Base-by-base conservation (phyloP, 2,888 invertebrate species). In the Diarsia mendica region DNA sequence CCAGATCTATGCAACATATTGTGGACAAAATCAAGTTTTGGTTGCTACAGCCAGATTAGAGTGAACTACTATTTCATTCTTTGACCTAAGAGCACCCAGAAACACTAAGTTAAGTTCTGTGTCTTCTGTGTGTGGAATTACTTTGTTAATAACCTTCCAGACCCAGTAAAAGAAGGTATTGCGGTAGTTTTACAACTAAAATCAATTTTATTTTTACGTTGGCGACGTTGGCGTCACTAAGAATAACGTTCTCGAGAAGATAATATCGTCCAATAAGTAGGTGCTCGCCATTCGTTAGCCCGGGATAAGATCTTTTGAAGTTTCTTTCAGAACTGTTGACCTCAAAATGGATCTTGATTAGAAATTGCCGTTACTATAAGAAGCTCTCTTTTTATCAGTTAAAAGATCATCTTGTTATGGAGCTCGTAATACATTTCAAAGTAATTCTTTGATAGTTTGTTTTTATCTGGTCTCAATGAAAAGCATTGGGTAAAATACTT, bases 281-380 rank as follows among this genome's bases (percentile, higher is more conserved):
- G 78, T 75, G 78, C 82, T 84, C 73, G 64, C 67, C 66, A 72
- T 72, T 75, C 67, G 53, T 77, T 76, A 67, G 58, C 51, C 64
- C 20, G 23, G 73, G 79, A 88, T 89, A 82, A 67, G 68, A 87
- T 87, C 83, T 79, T 74, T 63, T 70, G 64, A 72, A 83, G 60
- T 79, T 85, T 78, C 82, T 84, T 87, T 82, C 74, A 79, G 72
- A 87, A 83, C 78, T 79, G 83, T 84, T 85, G 85, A 86, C 87
- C 89, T 89, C 69, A 84, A 85, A 85, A 82, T 77, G 66, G 70
- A 87, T 89, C 87, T 87, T 84, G 87, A 89, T 89, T 84, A 84
- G 73, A 48, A 79, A 33, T 74, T 85, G 80, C 86, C 86, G 86
- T 87, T 88, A 88, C 72, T 64, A 64, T 79, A 78, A 81, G 74